Conservation (phyloP, 1,140 invertebrate species). For the Lutraria rhynchaena region DNA sequence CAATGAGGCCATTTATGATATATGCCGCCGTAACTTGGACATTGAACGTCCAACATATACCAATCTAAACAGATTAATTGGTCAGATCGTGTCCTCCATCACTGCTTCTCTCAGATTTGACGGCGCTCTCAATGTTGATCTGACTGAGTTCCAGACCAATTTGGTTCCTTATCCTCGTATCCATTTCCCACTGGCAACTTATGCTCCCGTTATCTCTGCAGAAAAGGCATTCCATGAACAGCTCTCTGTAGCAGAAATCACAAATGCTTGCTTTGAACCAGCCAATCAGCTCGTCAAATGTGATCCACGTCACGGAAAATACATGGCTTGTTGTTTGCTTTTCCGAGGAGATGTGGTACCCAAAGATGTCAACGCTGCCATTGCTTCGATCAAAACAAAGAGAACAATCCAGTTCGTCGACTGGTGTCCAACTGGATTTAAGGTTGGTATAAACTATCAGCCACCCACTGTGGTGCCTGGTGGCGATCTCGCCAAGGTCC, state of each 20-base stretch:
- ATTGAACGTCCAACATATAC: constrained; percentile 88
- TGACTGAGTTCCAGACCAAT: constrained; percentile 88
- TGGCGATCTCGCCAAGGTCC: constrained; percentile 86
- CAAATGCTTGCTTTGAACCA: constrained; percentile 89
- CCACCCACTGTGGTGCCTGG: constrained; percentile 85
- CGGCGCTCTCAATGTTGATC: constrained; percentile 87
- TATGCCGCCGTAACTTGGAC: constrained; percentile 93
- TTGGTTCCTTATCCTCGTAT: constrained; percentile 81
- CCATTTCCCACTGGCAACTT: constrained; percentile 73
- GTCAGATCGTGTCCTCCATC: constrained; percentile 80
- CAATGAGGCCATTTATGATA: constrained; percentile 95
- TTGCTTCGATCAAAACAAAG: constrained; percentile 91
- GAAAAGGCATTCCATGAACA: constrained; percentile 74
- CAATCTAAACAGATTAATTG: constrained; percentile 76
- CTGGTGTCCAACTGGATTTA: constrained; percentile 92
- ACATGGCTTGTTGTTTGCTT: constrained; percentile 89
- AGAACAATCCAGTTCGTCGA: constrained; percentile 90
- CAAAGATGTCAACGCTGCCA: constrained; percentile 93
- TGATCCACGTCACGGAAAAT: constrained; percentile 93
- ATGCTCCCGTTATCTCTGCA: constrained; percentile 70
- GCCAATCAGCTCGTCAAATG: constrained; percentile 97
- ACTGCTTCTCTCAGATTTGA: constrained; percentile 86
- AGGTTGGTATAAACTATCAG: constrained; percentile 79
- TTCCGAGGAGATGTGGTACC: constrained; percentile 84
- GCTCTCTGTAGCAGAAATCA: constrained; percentile 83